Evolutionary conservation across 2,113 vertebrate species (phyloP).

Genomic region (Notarius lentiginosus): DNA sequence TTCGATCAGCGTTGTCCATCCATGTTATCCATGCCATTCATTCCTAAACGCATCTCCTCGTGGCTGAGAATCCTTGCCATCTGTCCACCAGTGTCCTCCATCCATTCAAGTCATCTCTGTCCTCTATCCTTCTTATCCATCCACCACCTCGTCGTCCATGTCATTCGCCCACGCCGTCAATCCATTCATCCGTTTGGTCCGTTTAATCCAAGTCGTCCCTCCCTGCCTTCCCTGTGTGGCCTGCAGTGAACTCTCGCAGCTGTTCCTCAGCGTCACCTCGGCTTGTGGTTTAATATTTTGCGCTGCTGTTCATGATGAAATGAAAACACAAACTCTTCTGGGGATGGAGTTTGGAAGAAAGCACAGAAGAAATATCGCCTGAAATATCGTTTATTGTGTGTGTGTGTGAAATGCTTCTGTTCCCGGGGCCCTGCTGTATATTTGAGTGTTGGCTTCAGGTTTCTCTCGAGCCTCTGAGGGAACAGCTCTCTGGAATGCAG

Average conservation of each 20-base stretch:
- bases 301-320: not conserved
- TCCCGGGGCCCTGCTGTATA: not conserved
- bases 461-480: not conserved
- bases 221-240: not conserved
- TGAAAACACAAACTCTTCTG: not conserved
- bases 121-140: not conserved
- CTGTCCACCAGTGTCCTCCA: not conserved
- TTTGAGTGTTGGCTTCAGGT: not conserved
- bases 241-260: not conserved
- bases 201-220: not conserved
- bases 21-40: not conserved
- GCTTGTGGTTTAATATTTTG: slow-evolving; percentile 5
- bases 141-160: not conserved
- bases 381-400: not conserved
- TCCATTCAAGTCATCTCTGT: not conserved
- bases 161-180: not conserved
- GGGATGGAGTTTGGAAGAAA: not conserved
- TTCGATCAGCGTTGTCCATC: not conserved
- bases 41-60: not conserved
- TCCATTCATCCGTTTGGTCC: not conserved
- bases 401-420: not conserved
- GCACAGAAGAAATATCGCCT: not conserved
- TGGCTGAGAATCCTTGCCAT: not conserved
- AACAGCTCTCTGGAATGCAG: slow-evolving; percentile 18
- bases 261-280: not conserved